Percentiles rank a stretch among this genome's conserved stretches.
Conservation (phyloP, 2,113 vertebrate species). For the Poeciliopsis occidentalis region DNA sequence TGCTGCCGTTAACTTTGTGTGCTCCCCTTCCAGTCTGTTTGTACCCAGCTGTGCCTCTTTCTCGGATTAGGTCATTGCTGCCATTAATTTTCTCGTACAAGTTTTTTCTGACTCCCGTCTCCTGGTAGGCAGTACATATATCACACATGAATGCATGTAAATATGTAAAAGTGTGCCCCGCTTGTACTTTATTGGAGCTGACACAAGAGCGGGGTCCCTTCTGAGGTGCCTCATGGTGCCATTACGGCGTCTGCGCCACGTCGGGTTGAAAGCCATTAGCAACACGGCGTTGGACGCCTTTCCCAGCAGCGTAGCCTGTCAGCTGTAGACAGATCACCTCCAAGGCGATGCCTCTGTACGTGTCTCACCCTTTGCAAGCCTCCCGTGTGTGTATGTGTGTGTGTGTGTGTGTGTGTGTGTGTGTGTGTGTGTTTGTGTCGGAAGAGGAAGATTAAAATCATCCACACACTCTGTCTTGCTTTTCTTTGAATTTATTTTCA, state of each 20-base stretch:
- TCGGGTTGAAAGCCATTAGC: slow-evolving; percentile 65
- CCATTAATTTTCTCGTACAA: neutral
- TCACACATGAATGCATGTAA: slow-evolving; percentile 17
- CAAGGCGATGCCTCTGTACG: slow-evolving; percentile 46
- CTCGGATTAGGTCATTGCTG: too few species aligned
- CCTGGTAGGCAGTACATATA: slow-evolving; percentile 39
- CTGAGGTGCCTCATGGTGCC: slow-evolving; percentile 61
- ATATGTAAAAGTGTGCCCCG: neutral
- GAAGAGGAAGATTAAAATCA: slow-evolving; percentile 24
- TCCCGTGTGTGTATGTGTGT: neutral
- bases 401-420: slow-evolving; percentile 32
- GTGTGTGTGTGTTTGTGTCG: slow-evolving; percentile 26
- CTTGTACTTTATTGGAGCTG: slow-evolving; percentile 56
- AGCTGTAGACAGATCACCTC: slow-evolving; percentile 70
- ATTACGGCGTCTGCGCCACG: slow-evolving; percentile 31
- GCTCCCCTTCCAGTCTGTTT: too few species aligned
- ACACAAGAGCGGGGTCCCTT: slow-evolving; percentile 63
- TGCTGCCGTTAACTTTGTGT: too few species aligned
- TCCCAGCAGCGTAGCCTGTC: slow-evolving; percentile 59
- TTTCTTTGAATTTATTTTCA: neutral
- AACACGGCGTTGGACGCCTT: slow-evolving; percentile 43
- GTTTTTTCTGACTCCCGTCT: slow-evolving; percentile 25
- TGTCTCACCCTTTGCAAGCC: slow-evolving; percentile 21
- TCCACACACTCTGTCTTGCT: neutral
- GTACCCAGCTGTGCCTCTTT: too few species aligned